Evolutionary conservation across 2,113 vertebrate species (phyloP), one percentile per base, ranked within the genome.

Genomic region (Prochilodus magdalenae): DNA sequence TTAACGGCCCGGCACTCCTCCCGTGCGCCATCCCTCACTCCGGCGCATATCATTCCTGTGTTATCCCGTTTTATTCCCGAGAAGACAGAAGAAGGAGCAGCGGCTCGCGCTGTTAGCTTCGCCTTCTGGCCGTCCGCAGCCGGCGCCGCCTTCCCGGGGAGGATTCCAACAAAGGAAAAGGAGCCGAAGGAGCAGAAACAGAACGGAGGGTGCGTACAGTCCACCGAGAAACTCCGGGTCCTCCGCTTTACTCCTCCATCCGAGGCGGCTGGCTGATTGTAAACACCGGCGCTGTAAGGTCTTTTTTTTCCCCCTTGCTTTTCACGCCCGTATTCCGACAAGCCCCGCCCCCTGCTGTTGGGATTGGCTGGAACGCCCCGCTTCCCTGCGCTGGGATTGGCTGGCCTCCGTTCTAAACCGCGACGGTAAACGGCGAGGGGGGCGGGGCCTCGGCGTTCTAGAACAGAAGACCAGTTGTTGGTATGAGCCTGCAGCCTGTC

Each of bases 231-330:
- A 77, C 66, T 70, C 71, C 83, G 24, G 89, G 91, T 86, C 85
- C 40, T 44, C 49, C 3, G 49, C 13, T 16, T 51, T 51, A 83
- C 81, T 75, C 91, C 88, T 88, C 87, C 89, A 92, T 91, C 89
- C 88, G 90, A 86, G 84, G 87, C 85, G 83, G 88, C 83, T 88
- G 82, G 89, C 18, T 86, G 87, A 88, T 88, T 88, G 92, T 93
- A 93, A 93, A 93, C 92, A 93, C 40, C 66, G 57, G 57, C n/a
- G n/a, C 4, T 13, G 57, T 0, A 26, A 10, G 57, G 5, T 1
- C 2, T 60, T 60, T 60, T 60, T 60, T 60, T 60, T n/a, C n/a
- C n/a, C n/a, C n/a, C n/a, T n/a, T n/a, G n/a, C n/a, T 0, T 24
- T 60, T 13, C 12, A n/a, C n/a, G 13, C 57, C 24, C 57, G 57